Percentiles rank a stretch among this genome's conserved stretches.
phyloP scores from a whole-genome alignment of 2,113 vertebrate genomes.

The Nansenia antarctica region DNA sequence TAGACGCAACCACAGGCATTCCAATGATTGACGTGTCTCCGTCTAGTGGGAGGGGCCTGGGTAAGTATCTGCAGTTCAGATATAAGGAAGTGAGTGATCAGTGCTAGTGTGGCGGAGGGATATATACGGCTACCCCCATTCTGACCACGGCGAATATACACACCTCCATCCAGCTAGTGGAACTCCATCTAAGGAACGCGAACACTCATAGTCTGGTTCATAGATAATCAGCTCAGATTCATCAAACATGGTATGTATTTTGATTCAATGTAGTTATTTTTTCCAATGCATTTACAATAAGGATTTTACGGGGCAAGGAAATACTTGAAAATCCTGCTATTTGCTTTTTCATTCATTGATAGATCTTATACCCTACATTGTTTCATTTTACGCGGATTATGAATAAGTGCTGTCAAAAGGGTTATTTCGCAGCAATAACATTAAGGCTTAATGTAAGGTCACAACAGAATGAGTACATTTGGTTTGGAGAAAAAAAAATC shows the following conservation, averaged over 20 bases:
- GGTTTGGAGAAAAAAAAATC: neutral
- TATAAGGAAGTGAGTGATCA: conserved; percentile 70
- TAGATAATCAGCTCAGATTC: conserved; percentile 64
- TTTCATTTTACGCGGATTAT: neutral
- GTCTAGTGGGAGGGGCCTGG: conserved; percentile 25
- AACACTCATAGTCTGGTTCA: conserved; percentile 58
- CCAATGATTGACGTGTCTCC: conserved; percentile 43
- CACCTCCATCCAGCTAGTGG: conserved; percentile 59
- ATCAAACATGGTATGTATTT: conserved; percentile 75
- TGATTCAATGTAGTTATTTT: conserved; percentile 32
- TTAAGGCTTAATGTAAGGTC: neutral
- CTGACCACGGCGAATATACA: conserved; percentile 64
- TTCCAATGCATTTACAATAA: neutral
- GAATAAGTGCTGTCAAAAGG: neutral
- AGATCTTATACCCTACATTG: neutral
- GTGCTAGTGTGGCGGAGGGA: conserved; percentile 74
- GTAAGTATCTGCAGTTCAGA: conserved; percentile 20
- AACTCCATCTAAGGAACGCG: conserved; percentile 70
- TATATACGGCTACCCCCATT: conserved; percentile 65
- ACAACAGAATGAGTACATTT: neutral
- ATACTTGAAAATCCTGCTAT: neutral
- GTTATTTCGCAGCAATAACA: neutral
- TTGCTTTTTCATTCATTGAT: conserved; percentile 29
- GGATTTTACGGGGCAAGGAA: neutral
- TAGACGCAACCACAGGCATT: neutral